Conservation (phyloP, 2,113 vertebrate species). For the Petaurus breviceps region DNA sequence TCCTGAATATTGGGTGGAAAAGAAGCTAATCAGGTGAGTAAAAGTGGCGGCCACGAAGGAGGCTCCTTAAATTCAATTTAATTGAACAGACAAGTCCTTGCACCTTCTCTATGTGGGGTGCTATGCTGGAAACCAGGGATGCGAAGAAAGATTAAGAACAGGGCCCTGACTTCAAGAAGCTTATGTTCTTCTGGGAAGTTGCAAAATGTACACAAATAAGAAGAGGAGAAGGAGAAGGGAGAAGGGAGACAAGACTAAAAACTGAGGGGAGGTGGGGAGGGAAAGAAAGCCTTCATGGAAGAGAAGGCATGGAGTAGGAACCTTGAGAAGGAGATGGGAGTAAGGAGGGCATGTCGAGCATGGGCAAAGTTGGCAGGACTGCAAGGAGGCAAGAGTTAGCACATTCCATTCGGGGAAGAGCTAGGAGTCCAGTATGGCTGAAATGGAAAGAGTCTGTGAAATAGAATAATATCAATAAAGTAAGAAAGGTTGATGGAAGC, state of each 20-base stretch:
- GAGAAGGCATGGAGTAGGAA: background rate
- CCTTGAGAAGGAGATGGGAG: background rate
- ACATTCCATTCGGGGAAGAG: background rate
- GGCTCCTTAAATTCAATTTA: slow-evolving; percentile 1
- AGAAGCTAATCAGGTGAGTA: slow-evolving; percentile 56
- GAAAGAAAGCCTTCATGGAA: background rate
- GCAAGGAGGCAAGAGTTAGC: background rate
- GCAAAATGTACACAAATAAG: background rate
- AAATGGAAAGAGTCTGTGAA: background rate
- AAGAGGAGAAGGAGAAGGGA: background rate
- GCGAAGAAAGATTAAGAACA: background rate
- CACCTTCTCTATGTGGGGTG: background rate
- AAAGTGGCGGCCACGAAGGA: slow-evolving; percentile 32
- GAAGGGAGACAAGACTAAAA: background rate
- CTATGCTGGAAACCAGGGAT: background rate
- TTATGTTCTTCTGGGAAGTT: background rate
- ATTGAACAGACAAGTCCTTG: background rate
- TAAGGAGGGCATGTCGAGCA: background rate
- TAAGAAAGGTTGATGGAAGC: background rate
- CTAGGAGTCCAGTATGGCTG: background rate
- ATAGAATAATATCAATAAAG: background rate
- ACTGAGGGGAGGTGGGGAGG: background rate
- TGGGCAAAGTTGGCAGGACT: background rate
- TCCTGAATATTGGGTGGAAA: slow-evolving; percentile 51
- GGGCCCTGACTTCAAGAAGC: background rate